A percentile compares a stretch with the other conserved stretches of the same genome.
These are phyloP conservation scores for Ophion slaviceki DNA, from an alignment of 2,888 invertebrate species.

Conservation along the genomic window DNA sequence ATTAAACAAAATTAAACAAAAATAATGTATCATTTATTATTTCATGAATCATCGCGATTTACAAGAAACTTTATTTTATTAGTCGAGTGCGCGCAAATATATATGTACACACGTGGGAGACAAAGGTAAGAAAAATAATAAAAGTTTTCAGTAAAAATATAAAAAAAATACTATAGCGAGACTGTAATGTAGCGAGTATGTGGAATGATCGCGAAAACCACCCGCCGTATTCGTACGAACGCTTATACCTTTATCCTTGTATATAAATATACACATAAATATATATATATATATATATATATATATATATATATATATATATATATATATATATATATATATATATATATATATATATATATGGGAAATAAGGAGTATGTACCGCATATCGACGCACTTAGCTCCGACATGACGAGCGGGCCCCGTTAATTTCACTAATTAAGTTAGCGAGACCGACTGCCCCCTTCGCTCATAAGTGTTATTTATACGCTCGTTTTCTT, in stretches of 20 bases:
- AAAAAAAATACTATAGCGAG: constrained; percentile 49
- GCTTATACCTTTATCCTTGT: neutral
- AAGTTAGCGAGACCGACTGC: constrained; percentile 79
- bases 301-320: constrained; percentile 51
- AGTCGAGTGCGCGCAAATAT: too few species aligned
- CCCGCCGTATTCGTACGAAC: constrained; percentile 17
- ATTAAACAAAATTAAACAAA: too few species aligned
- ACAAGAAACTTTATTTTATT: too few species aligned
- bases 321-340: constrained; percentile 28
- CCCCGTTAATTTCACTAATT: constrained; percentile 82
- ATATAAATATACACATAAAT: constrained; percentile 34
- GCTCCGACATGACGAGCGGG: constrained; percentile 76
- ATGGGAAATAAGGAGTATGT: neutral
- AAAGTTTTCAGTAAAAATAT: constrained; percentile 74
- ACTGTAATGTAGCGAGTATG: constrained; percentile 14
- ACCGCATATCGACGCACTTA: constrained; percentile 72
- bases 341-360: constrained; percentile 69
- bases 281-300: constrained; percentile 32
- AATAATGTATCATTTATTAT: too few species aligned
- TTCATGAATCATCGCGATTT: too few species aligned
- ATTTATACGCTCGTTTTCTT: constrained; percentile 69
- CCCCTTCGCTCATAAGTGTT: constrained; percentile 71
- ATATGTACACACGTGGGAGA: too few species aligned
- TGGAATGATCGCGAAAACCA: constrained; percentile 36
- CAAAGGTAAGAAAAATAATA: constrained; percentile 60